A percentile compares a stretch with the other conserved stretches of the same genome.
phyloP scores from a whole-genome alignment of 2,888 invertebrate species.

The Brachycybe producta region DNA sequence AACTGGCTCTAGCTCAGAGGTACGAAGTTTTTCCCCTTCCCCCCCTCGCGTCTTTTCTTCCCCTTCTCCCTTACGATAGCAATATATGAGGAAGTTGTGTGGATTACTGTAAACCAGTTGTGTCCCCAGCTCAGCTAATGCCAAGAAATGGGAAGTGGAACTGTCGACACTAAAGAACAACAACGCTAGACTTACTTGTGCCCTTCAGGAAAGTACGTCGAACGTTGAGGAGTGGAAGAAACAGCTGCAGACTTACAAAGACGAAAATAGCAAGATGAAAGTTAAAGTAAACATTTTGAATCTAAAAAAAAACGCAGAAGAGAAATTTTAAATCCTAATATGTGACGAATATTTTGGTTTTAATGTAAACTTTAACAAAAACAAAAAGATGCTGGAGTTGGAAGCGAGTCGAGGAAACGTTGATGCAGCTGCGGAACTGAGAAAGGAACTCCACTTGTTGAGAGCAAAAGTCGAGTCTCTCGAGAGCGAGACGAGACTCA shows the following conservation, averaged over 20 bases:
- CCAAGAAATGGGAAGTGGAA: conserved; percentile 98
- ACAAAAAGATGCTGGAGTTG: conserved; percentile 49
- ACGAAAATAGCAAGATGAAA: conserved; percentile 35
- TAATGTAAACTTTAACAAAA: too few relatives aligned
- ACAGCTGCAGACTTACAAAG: conserved; percentile 58
- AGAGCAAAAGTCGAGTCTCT: conserved; percentile 68
- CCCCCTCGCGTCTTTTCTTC: too few relatives aligned
- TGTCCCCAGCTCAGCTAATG: conserved; percentile 75
- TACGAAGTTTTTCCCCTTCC: too few relatives aligned
- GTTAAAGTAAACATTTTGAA: conserved; percentile 24
- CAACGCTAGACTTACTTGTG: conserved; percentile 85
- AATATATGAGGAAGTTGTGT: conserved; percentile 2
- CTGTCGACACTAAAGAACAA: conserved; percentile 89
- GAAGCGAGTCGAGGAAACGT: conserved; percentile 54
- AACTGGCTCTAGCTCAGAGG: conserved; percentile 90
- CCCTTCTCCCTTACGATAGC: background rate
- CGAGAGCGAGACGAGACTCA: conserved; percentile 65
- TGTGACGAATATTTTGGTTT: too few relatives aligned
- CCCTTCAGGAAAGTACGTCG: conserved; percentile 86
- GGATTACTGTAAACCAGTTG: conserved; percentile 15
- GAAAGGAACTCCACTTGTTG: conserved; percentile 56
- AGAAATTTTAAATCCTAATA: too few relatives aligned
- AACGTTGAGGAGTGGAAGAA: conserved; percentile 98
- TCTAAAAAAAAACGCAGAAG: too few relatives aligned
- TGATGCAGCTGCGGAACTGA: conserved; percentile 60